These are phyloP conservation scores for Dryobota labecula DNA, from an alignment of 2,888 invertebrate genomes.

Conservation along the genomic window DNA sequence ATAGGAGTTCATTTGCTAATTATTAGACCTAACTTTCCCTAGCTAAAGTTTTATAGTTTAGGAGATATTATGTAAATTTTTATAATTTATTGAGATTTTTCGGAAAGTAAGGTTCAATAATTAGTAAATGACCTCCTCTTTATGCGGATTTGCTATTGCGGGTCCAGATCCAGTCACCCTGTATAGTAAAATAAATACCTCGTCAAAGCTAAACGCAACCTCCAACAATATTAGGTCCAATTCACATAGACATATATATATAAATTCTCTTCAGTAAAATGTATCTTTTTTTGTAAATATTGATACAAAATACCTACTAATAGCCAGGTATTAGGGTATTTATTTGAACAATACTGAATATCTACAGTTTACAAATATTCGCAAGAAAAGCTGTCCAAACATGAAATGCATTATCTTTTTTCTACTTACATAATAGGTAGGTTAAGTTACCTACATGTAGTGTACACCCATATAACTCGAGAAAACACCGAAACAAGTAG, in stretches of 20 bases:
- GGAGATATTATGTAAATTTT: no score
- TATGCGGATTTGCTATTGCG: not conserved
- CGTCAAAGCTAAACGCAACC: slow-evolving; percentile 25
- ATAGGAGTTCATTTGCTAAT: no score
- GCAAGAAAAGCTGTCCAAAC: slow-evolving; percentile 53
- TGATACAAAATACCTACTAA: slow-evolving; percentile 45
- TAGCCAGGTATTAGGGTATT: slow-evolving; percentile 9
- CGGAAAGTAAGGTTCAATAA: no score
- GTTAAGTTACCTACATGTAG: slow-evolving; percentile 14
- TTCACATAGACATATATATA: slow-evolving; percentile 1
- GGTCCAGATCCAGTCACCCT: not conserved
- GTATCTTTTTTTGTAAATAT: slow-evolving; percentile 35
- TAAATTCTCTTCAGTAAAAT: slow-evolving; percentile 15
- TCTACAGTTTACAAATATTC: slow-evolving; percentile 43
- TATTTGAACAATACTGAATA: slow-evolving; percentile 23
- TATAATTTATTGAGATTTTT: no score
- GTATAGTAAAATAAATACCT: slow-evolving; percentile 24
- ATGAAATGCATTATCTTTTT: slow-evolving; percentile 59
- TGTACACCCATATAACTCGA: not conserved
- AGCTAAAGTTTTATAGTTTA: no score
- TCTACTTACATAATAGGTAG: slow-evolving; percentile 28
- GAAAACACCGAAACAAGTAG: slow-evolving; percentile 15
- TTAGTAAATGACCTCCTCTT: not conserved
- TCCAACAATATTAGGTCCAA: slow-evolving; percentile 24
- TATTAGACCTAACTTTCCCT: no score